Base-by-base conservation (phyloP, 1,140 invertebrate genomes). In the Conus ventricosus region DNA sequence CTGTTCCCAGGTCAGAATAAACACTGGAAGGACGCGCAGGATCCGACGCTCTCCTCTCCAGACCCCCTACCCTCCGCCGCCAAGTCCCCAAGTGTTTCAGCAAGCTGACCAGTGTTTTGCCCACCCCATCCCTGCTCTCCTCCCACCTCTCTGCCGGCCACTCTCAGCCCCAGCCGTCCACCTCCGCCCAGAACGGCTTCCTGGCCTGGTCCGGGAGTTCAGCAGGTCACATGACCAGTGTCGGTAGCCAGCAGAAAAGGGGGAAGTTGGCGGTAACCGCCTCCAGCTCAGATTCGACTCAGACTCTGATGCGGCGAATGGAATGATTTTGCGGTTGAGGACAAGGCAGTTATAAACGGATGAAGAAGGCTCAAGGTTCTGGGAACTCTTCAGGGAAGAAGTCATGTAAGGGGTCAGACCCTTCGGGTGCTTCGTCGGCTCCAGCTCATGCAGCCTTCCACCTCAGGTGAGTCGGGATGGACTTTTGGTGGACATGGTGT, bases 11-110 rank as follows among this genome's bases (percentile, higher is more conserved):
- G 75, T 87, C 15, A 63, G 85, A 4, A 87, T 87, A 8, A 55
- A 71, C 96, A 97, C 94, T 96, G 97, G 78, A 96, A 96, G 89
- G 97, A 97, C 92, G 96, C 96, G 90, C 97, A 97, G 93, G 97
- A 91, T 91, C 78, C 89, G 87, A 71, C 88, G 90, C n/a, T 63
- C 84, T 54, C 83, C 85, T 7, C 60, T 91, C 15, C 25, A 85
- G 13, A 54, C 60, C n/a, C 88, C 89, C 15, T 91, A 89, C 63
- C 90, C 27, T 15, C 63, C 10, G 76, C 63, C 27, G 84, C 20
- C 60, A 83, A 76, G 75, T 17, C 87, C 7, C 82, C 5, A 39
- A 71, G n/a, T 84, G 23, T 53, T 63, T 84, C 23, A 60, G 23
- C 57, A 60, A 39, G 54, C 15, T 84, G 23, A 84, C 55, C 57